Evolutionary conservation across 2,888 invertebrate species (phyloP).

Genomic region (Thymelicus sylvestris): DNA sequence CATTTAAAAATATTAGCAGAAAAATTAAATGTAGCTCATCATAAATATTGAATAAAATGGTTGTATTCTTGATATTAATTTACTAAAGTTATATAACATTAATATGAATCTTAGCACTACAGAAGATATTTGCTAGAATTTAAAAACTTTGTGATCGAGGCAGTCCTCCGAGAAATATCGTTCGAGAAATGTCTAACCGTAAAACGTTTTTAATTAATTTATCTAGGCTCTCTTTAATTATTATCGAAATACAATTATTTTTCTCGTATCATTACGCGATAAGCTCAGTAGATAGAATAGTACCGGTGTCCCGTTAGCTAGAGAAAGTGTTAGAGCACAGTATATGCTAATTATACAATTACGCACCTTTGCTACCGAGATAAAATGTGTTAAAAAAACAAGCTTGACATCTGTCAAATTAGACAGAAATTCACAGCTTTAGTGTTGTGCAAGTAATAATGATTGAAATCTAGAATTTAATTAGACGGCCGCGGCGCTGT

Average conservation of each 20-base stretch:
- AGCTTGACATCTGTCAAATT: slow-evolving; percentile 21
- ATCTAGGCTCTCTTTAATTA: slow-evolving; percentile 1
- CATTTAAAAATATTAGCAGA: too few species aligned
- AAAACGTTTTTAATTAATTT: slow-evolving; percentile 1
- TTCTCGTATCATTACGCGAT: slow-evolving; percentile 38
- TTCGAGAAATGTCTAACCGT: too few species aligned
- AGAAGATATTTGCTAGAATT: too few species aligned
- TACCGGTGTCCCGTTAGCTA: slow-evolving; percentile 71
- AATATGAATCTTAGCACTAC: too few species aligned
- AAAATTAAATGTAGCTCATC: too few species aligned
- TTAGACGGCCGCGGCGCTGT: not conserved
- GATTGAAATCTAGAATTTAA: not conserved
- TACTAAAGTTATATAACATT: too few species aligned
- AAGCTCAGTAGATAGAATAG: slow-evolving; percentile 63
- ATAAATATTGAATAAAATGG: too few species aligned
- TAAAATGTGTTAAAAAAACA: slow-evolving; percentile 20
- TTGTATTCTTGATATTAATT: too few species aligned
- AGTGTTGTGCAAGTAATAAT: not conserved
- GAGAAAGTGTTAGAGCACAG: slow-evolving; percentile 78
- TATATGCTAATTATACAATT: slow-evolving; percentile 83
- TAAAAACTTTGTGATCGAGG: too few species aligned
- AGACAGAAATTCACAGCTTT: not conserved
- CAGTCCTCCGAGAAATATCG: too few species aligned
- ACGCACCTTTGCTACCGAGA: slow-evolving; percentile 43
- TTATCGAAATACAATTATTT: not conserved